Conservation (phyloP, 2,113 vertebrate species). For the Xiphophorus maculatus region DNA sequence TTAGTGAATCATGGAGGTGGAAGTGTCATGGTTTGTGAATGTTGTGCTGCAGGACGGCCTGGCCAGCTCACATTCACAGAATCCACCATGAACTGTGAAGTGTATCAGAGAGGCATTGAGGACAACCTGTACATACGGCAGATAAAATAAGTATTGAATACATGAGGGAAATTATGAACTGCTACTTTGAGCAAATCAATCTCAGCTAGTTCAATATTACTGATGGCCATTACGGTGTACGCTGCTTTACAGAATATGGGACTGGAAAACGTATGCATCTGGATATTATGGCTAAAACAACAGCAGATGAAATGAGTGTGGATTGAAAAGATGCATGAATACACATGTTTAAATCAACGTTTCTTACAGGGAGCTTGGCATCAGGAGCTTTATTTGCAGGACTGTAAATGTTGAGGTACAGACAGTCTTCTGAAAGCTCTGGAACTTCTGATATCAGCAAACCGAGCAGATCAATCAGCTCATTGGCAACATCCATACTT, state of each 20-base stretch:
- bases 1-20: neutral
- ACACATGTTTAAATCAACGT: neutral
- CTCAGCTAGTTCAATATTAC: too few species aligned
- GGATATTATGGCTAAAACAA: neutral
- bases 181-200: too few species aligned
- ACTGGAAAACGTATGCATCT: too few species aligned
- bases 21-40: neutral
- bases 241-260: too few species aligned
- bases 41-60: neutral
- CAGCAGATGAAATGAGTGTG: neutral
- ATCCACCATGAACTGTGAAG: neutral
- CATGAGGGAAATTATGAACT: too few species aligned
- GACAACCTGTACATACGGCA: too few species aligned
- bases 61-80: neutral
- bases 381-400: constrained; percentile 63
- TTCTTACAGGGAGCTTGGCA: constrained; percentile 77
- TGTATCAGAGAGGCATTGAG: neutral
- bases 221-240: too few species aligned
- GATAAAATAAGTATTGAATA: too few species aligned
- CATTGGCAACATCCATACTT: fast-evolving
- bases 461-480: neutral
- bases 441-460: neutral
- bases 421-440: constrained; percentile 78
- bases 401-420: constrained; percentile 81
- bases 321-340: neutral